Evolutionary conservation across 1,140 invertebrate genomes (phyloP).

Genomic region (Zaprionus davidi): DNA sequence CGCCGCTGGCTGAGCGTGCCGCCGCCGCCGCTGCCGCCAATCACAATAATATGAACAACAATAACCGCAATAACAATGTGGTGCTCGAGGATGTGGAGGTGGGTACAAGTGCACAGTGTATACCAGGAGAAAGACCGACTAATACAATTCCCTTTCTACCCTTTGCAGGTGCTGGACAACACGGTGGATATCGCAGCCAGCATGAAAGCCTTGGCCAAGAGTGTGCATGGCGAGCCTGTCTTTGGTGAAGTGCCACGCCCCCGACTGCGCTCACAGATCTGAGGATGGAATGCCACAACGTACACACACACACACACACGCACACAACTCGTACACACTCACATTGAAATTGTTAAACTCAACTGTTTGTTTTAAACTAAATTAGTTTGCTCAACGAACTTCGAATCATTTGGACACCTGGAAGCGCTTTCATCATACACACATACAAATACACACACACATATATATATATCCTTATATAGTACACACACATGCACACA

Average conservation of each 20-base stretch:
- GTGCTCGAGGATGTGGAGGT: conserved; percentile 69
- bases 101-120: background rate
- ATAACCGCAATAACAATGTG: conserved; percentile 45
- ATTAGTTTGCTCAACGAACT: conserved; percentile 75
- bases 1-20: conserved; percentile 59
- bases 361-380: conserved; percentile 69
- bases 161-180: conserved; percentile 70
- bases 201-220: conserved; percentile 93
- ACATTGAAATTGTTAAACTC: conserved; percentile 44
- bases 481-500: conserved; percentile 17
- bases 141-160: background rate
- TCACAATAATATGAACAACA: conserved; percentile 40
- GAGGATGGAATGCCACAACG: conserved; percentile 68
- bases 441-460: conserved; percentile 5
- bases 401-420: conserved; percentile 37
- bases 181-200: conserved; percentile 91
- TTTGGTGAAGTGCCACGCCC: conserved; percentile 93
- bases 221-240: conserved; percentile 92
- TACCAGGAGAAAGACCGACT: background rate
- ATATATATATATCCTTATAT: conserved; percentile 30
- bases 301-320: conserved; percentile 48
- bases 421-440: conserved; percentile 57
- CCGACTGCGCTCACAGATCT: conserved; percentile 92
- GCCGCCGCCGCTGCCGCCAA: conserved; percentile 47
- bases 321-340: background rate